A percentile compares a stretch with the other conserved stretches of the same genome.
phyloP scores from a whole-genome alignment of 30 jellyfish, hydroid and myxozoan genomes.

The Hydra vulgaris region DNA sequence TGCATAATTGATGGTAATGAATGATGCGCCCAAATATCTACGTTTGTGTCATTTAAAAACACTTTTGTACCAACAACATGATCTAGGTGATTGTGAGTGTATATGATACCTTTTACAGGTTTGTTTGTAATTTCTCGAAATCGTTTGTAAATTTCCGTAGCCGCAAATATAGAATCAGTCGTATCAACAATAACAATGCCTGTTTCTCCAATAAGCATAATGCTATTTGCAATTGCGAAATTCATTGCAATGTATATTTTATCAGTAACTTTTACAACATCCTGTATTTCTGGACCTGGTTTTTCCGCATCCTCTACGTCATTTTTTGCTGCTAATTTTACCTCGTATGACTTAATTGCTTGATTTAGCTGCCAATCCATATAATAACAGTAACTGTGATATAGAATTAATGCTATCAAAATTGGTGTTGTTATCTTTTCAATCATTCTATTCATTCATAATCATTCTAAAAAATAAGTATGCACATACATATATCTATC shows the following conservation, averaged over 20 bases:
- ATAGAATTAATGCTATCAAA: neutral
- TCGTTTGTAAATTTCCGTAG: neutral
- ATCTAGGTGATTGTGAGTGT: slow-evolving; percentile 18
- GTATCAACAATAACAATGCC: slow-evolving; percentile 16
- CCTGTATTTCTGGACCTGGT: neutral
- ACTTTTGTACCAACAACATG: slow-evolving; percentile 3
- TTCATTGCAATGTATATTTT: neutral
- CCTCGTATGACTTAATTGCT: neutral
- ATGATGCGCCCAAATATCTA: slow-evolving; percentile 22
- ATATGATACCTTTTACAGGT: slow-evolving; percentile 10
- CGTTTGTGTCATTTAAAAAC: slow-evolving; percentile 4
- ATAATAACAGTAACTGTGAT: slow-evolving; percentile 13
- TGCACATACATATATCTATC: too few species aligned
- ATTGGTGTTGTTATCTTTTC: slow-evolving; percentile 8
- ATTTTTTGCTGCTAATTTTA: neutral
- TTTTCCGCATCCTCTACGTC: neutral
- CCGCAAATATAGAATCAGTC: neutral
- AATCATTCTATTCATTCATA: slow-evolving; percentile 3
- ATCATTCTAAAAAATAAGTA: too few species aligned
- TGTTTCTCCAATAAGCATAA: slow-evolving; percentile 14
- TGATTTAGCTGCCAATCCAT: neutral
- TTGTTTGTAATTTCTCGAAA: slow-evolving; percentile 14
- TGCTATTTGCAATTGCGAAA: slow-evolving; percentile 4
- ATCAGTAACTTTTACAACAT: neutral
- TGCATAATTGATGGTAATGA: neutral